Base-by-base conservation (phyloP, 2,113 vertebrate genomes). In the Acrocephalus arundinaceus region DNA sequence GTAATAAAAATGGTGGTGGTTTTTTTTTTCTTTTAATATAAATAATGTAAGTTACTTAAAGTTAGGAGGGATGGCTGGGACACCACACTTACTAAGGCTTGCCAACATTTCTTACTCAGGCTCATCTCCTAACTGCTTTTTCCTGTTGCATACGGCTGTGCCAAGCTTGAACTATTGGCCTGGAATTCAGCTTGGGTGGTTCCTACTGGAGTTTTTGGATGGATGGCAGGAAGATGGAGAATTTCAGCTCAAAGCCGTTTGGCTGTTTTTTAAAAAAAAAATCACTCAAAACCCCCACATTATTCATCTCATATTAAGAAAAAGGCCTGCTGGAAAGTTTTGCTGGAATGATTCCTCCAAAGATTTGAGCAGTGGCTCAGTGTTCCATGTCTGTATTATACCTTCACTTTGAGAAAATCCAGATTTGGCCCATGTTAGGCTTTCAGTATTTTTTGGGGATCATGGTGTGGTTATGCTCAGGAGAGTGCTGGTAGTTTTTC, bases 151-250 rank as follows among this genome's bases (percentile, higher is more conserved):
- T 74, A 11, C 49, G 45, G 70, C 72, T 90, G 43, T 88, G 72
- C 72, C 89, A 93, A 90, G 85, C 35, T 82, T 87, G 76, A 87
- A 58, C 54, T 65, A 3, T 16, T 73, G 28, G 79, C 27, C 75
- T 73, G 79, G 78, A 95, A 91, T 95, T 94, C 79, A 85, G 51
- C 63, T 93, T 80, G 83, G 37, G 67, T 85, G 51, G 77, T 59
- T 95, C 57, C 68, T 85, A 8, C 28, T 81, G 83, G 45, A 76
- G 67, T 31, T 91, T 93, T 73, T 79, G 63, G 37, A 57, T 68
- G 67, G 30, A 68, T 70, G 55, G 72, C 39, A 58, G 18, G 41
- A 67, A 86, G 27, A 7, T 80, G 46, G 54, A 27, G 35, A 80
- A 88, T 88, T 94, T 77, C 79, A 88, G 48, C 19, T 85, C 30